These are phyloP conservation scores for Gambusia yucatana DNA, from an alignment of 2,797 vertebrate species.

Conservation along the genomic window DNA sequence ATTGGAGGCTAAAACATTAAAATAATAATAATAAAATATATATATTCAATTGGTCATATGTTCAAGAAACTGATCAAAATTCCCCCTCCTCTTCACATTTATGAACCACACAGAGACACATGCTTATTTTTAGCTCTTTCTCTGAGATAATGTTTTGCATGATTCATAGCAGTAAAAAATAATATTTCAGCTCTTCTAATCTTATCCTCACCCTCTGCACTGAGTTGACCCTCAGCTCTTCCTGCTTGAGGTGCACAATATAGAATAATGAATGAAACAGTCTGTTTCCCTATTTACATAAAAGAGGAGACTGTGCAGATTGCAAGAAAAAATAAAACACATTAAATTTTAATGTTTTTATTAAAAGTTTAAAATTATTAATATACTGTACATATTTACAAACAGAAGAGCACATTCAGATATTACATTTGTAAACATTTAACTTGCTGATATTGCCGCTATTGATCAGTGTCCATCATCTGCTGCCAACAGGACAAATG, in stretches of 20 bases:
- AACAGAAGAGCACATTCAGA: constrained; percentile 25
- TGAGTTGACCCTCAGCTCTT: neutral
- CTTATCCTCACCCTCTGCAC: neutral
- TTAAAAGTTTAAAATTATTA: constrained; percentile 46
- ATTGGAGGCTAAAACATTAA: neutral
- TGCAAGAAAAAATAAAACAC: neutral
- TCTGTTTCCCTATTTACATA: neutral
- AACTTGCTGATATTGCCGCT: constrained; percentile 6
- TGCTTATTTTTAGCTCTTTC: neutral
- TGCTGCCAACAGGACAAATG: constrained; percentile 12
- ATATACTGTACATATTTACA: constrained; percentile 49
- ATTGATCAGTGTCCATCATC: constrained; percentile 12
- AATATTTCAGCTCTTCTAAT: neutral
- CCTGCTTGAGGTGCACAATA: neutral
- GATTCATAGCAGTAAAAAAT: neutral
- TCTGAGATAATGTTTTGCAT: neutral
- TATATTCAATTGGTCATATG: neutral
- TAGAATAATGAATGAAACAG: neutral
- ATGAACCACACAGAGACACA: neutral
- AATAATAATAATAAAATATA: neutral
- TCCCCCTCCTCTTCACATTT: neutral
- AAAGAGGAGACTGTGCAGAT: neutral
- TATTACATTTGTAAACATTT: constrained; percentile 61
- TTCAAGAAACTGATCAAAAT: neutral
- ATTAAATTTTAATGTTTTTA: constrained; percentile 23